phyloP scores from a whole-genome alignment of 2,113 vertebrate species.

The Saimiri boliviensis region DNA sequence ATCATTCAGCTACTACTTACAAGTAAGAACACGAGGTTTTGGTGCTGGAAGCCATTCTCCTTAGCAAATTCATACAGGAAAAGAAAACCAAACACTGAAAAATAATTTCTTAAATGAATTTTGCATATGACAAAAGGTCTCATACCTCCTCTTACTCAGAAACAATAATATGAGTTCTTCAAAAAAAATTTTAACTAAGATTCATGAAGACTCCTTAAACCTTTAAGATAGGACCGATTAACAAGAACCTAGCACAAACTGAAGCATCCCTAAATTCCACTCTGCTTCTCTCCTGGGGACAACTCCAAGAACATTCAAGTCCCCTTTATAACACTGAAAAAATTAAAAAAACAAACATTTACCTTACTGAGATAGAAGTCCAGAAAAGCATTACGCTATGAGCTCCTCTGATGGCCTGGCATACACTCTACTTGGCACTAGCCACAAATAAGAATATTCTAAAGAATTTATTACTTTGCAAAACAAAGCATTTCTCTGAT shows the following conservation, averaged over 20 bases:
- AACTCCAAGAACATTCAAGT: not conserved
- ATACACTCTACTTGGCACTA: not conserved
- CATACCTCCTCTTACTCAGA: not conserved
- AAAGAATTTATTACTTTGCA: not conserved
- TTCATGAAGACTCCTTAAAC: not conserved
- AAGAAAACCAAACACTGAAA: not conserved
- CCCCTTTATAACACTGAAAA: constrained; percentile 24
- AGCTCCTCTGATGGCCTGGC: not conserved
- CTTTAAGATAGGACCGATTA: not conserved
- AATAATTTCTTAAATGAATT: not conserved
- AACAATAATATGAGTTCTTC: not conserved
- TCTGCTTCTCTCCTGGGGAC: not conserved
- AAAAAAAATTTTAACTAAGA: not conserved
- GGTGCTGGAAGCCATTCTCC: no score
- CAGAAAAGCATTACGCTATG: not conserved
- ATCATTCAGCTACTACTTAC: no score
- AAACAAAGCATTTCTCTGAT: constrained; percentile 18
- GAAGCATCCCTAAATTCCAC: not conserved
- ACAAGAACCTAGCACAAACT: not conserved
- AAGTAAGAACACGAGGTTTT: no score
- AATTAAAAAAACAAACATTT: constrained; percentile 14
- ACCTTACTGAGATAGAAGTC: not conserved
- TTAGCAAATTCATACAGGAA: no score
- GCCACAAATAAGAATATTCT: not conserved
- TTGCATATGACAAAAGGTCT: not conserved